Evolutionary conservation across 2,113 vertebrate genomes (phyloP).

Genomic region (Promerops cafer): DNA sequence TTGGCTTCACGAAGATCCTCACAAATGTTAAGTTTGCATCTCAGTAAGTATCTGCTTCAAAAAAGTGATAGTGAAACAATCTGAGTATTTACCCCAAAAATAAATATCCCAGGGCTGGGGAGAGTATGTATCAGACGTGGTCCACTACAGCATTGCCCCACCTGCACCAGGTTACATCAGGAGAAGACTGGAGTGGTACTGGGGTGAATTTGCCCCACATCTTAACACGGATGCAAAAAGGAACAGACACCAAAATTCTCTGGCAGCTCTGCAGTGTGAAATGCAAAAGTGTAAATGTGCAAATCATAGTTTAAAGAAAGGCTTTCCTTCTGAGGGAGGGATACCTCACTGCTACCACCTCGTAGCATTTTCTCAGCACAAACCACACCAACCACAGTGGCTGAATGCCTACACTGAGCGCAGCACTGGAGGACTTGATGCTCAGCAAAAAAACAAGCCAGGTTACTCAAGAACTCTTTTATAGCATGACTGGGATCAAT

Average conservation of each 20-base stretch:
- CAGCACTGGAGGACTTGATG: not conserved
- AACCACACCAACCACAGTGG: not conserved
- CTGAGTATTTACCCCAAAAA: not conserved
- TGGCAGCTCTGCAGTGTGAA: not conserved
- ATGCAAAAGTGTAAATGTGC: not conserved
- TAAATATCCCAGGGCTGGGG: not conserved
- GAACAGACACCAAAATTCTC: not conserved
- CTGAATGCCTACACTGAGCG: accelerated
- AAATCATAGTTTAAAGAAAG: not conserved
- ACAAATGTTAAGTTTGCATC: not conserved
- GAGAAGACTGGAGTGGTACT: not conserved
- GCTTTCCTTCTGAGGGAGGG: not conserved
- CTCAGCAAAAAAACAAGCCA: not conserved
- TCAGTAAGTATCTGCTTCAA: not conserved
- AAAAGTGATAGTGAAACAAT: not conserved
- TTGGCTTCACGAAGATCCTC: not conserved
- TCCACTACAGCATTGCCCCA: not conserved
- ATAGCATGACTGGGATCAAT: not conserved
- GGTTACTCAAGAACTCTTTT: not conserved
- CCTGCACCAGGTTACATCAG: not conserved
- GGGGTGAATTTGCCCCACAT: not conserved
- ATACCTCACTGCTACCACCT: not conserved
- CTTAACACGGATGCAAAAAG: not conserved
- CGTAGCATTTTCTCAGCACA: not conserved
- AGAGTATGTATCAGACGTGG: not conserved